Evolutionary conservation across 2,888 invertebrate species (phyloP).

Genomic region (Carabus problematicus): DNA sequence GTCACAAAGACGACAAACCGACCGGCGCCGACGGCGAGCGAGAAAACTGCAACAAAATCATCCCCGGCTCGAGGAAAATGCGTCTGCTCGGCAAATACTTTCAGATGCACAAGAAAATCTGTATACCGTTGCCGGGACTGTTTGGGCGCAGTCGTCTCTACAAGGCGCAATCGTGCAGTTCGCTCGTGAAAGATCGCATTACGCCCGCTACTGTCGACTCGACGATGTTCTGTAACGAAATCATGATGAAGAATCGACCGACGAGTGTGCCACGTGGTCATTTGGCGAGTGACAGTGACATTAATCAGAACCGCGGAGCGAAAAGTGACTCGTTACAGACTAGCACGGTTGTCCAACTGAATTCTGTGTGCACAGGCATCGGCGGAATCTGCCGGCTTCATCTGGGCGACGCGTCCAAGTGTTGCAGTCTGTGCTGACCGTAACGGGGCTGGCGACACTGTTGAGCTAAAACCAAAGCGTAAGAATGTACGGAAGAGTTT

Average conservation of each 20-base stretch:
- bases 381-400: slow-evolving; percentile 65
- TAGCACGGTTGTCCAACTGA: slow-evolving; percentile 54
- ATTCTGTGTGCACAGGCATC: slow-evolving; percentile 59
- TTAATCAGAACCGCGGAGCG: slow-evolving; percentile 61
- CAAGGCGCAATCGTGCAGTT: slow-evolving; percentile 71
- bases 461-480: slow-evolving; percentile 41
- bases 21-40: too few species aligned
- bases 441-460: slow-evolving; percentile 35
- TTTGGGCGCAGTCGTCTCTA: slow-evolving; percentile 65
- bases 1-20: slow-evolving; percentile 44
- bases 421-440: slow-evolving; percentile 67
- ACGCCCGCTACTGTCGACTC: slow-evolving; percentile 57
- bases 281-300: slow-evolving; percentile 60
- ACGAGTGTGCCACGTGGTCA: slow-evolving; percentile 57
- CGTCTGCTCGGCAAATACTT: slow-evolving; percentile 72
- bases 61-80: slow-evolving; percentile 62
- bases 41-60: slow-evolving; percentile 52
- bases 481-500: slow-evolving; percentile 12
- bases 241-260: slow-evolving; percentile 58
- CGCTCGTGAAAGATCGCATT: slow-evolving; percentile 64
- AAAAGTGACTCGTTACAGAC: slow-evolving; percentile 35
- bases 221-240: slow-evolving; percentile 53
- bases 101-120: slow-evolving; percentile 72
- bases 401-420: slow-evolving; percentile 64
- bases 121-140: slow-evolving; percentile 66